Base-by-base conservation (phyloP, 2,797 vertebrate genomes). In the Eutrigla gurnardus region DNA sequence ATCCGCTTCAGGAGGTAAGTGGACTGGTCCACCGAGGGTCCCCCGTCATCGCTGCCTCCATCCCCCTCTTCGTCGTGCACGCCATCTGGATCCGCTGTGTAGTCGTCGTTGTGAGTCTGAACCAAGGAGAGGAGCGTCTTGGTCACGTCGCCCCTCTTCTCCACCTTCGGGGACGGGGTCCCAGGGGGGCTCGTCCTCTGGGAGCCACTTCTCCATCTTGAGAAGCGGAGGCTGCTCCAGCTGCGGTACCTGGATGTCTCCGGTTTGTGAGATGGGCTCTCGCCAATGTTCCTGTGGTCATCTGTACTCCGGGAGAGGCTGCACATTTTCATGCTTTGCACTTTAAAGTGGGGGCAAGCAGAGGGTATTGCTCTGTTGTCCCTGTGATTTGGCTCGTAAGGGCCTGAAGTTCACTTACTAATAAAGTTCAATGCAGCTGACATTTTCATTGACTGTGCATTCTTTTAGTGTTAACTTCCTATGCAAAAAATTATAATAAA, bases 1-100 rank as follows among this genome's bases (percentile, higher is more conserved):
- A 99, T 91, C 85, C 95, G 94, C 87, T 91, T 95, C 82, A 96
- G 95, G 87, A 97, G 94, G 89, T 88, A 96, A 57, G 82, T 94
- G 72, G 90, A 82, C 46, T 77, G 86, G 62, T 91, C 87, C 15
- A 71, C 75, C 17, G 65, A 40, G 0, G 47, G 32, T 8, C 32
- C 32, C 3, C 10, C 7, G 3, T 93, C 93, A 1, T 93, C 88
- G 0, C 17, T 5, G 1, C 55, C 90, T 5, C 7, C 88, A 25
- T 86, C 85, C 0, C 14, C 70, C 5, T 92, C 91, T 3, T 35
- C 91, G 3, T 66, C 46, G n/a, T 86, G 63, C 37, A 86, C 86
- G 40, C 90, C 89, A 25, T 90, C 94, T 0, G 94, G 90, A 76
- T 94, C 92, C 0, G 88, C 82, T 0, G 88, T 86, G 75, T 92